Percentiles rank a stretch among this genome's conserved stretches.
phyloP scores from a whole-genome alignment of 1,140 invertebrate genomes.

The Gonioctena quinquepunctata region DNA sequence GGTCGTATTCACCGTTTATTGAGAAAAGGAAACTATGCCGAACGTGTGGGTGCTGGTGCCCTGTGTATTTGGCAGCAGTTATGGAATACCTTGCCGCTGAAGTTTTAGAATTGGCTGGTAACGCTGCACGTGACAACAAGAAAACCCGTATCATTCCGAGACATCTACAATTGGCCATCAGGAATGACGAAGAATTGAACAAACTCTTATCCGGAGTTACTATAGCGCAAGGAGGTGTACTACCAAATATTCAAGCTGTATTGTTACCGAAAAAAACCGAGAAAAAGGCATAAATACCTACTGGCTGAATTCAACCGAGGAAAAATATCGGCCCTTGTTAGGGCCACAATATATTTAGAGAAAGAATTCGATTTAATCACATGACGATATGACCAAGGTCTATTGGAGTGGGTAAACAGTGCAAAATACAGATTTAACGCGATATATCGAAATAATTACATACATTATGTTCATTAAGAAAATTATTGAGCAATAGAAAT shows the following conservation, averaged over 20 bases:
- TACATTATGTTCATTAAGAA: too few relatives aligned
- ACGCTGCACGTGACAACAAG: slow-evolving; percentile 71
- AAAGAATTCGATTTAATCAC: not conserved
- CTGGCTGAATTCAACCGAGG: not conserved
- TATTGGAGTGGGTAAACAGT: too few relatives aligned
- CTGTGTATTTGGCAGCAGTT: slow-evolving; percentile 71
- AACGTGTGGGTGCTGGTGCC: slow-evolving; percentile 71
- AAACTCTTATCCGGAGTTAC: slow-evolving; percentile 77
- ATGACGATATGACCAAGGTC: too few relatives aligned
- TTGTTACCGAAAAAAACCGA: slow-evolving; percentile 62
- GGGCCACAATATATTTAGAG: slow-evolving; percentile 34
- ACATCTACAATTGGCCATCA: slow-evolving; percentile 80
- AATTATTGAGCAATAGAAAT: too few relatives aligned
- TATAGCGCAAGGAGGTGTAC: slow-evolving; percentile 81
- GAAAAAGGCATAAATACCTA: not conserved
- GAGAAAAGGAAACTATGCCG: slow-evolving; percentile 68
- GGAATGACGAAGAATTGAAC: slow-evolving; percentile 86
- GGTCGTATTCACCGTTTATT: slow-evolving; percentile 71
- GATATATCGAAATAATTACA: too few relatives aligned
- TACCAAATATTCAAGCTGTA: slow-evolving; percentile 78
- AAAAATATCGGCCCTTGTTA: slow-evolving; percentile 35
- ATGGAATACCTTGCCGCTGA: slow-evolving; percentile 66
- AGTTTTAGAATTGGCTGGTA: slow-evolving; percentile 76
- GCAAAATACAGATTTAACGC: too few relatives aligned
- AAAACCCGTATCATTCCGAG: slow-evolving; percentile 73